phyloP scores from a whole-genome alignment of 1,140 invertebrate genomes.

The Pachypeltis micranthus region DNA sequence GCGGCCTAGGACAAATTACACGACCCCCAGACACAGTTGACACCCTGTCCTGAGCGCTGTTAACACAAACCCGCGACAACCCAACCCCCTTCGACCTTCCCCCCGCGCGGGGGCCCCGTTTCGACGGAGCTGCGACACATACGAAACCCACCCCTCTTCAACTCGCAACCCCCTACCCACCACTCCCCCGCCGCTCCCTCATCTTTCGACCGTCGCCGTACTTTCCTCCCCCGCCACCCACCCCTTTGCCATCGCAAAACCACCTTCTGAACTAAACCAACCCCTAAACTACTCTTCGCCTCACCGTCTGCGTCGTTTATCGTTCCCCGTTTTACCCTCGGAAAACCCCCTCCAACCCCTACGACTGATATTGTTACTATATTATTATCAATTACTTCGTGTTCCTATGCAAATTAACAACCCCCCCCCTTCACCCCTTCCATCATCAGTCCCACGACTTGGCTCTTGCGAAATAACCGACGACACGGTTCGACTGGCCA shows the following conservation, averaged over 20 bases:
- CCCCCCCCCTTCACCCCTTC: too few species aligned
- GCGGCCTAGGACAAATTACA: conserved; percentile 6
- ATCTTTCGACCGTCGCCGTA: not conserved
- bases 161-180: too few species aligned
- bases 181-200: not conserved
- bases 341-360: too few species aligned
- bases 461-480: too few species aligned
- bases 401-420: too few species aligned
- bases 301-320: not conserved
- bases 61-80: conserved; percentile 12
- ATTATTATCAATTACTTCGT: not conserved
- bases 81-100: not conserved
- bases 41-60: conserved; percentile 11
- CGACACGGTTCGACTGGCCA: too few species aligned
- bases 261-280: not conserved
- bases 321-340: too few species aligned
- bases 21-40: conserved; percentile 11
- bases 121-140: too few species aligned
- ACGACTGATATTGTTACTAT: too few species aligned
- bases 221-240: not conserved
- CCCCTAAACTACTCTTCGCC: not conserved
- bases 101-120: too few species aligned
- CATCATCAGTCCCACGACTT: too few species aligned
- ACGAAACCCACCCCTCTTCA: too few species aligned
- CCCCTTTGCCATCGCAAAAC: not conserved